Conservation (phyloP, 2,888 invertebrate genomes). For the Creontiades dilutus region DNA sequence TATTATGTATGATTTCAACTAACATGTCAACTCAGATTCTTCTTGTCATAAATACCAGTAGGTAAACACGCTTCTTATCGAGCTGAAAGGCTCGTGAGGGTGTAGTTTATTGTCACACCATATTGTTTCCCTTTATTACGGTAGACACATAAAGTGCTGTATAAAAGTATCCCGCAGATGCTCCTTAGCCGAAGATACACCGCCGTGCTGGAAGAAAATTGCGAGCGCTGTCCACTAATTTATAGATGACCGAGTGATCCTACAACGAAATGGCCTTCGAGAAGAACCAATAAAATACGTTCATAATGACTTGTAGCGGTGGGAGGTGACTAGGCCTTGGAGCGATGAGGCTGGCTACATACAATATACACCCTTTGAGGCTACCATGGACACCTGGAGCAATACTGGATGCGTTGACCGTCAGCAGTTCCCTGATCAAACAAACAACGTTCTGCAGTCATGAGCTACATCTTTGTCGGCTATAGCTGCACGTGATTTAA, state of each 20-base stretch:
- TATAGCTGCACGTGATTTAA: no score
- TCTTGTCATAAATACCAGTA: no score
- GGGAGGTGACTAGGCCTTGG: neutral
- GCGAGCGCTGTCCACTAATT: slow-evolving; percentile 40
- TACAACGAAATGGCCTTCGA: slow-evolving; percentile 52
- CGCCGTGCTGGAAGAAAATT: neutral
- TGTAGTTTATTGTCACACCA: neutral
- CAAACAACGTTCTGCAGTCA: neutral
- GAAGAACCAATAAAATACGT: slow-evolving; percentile 64
- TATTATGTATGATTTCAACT: no score
- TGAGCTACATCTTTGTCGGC: no score
- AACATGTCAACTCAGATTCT: no score
- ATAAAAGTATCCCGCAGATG: neutral
- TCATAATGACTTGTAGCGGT: slow-evolving; percentile 59
- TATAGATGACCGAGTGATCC: slow-evolving; percentile 33
- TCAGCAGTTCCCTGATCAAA: slow-evolving; percentile 9
- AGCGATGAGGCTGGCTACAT: neutral
- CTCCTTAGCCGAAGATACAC: neutral
- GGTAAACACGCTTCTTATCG: no score
- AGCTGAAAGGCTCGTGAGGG: no score
- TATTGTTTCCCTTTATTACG: neutral
- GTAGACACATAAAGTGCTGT: neutral
- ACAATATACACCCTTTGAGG: slow-evolving; percentile 59
- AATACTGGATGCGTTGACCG: slow-evolving; percentile 45
- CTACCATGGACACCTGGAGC: slow-evolving; percentile 54